Base-by-base conservation (phyloP, 2,113 vertebrate genomes). In the Psephotus haematonotus region DNA sequence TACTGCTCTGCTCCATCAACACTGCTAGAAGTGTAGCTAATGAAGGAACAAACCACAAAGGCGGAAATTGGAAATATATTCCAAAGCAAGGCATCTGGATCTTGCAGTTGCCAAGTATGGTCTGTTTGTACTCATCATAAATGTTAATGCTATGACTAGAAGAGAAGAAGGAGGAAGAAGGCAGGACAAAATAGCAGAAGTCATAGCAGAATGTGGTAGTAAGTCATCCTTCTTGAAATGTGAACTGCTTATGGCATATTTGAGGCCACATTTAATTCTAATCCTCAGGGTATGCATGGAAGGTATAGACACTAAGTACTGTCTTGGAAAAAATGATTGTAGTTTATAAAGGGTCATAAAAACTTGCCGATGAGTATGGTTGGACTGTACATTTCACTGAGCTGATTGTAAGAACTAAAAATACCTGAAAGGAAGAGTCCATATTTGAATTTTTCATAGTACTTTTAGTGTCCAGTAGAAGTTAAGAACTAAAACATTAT, bases 101-200 rank as follows among this genome's bases (percentile, higher is more conserved):
- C 67, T 74, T 87, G 47, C 31, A 59, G 37, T 86, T 95, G 44
- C 57, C 83, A 76, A 69, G 53, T 53, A 39, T 43, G 29, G 50
- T 81, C 85, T 96, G 39, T 75, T 88, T 70, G n/a, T 75, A 74
- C 35, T 55, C 47, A 68, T 88, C 78, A 65, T 92, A 93, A 95
- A 95, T 94, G 89, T 90, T 95, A 90, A 75, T 5, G 2, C 69
- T 91, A 9, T 89, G 86, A 79, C 63, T 88, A 57, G 63, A 86
- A 83, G 63, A 78, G 39, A 68, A 60, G 33, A 90, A 65, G 47
- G 55, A 94, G 70, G 77, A 94, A 89, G 35, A 83, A 28, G 43
- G 47, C 43, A 49, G 82, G 62, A 63, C 50, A 35, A 83, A 94
- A 69, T 33, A 87, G 60, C 85, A 93, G 64, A 59, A 84, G 46